Conservation (phyloP, 1,140 invertebrate genomes). For the Bombus huntii region DNA sequence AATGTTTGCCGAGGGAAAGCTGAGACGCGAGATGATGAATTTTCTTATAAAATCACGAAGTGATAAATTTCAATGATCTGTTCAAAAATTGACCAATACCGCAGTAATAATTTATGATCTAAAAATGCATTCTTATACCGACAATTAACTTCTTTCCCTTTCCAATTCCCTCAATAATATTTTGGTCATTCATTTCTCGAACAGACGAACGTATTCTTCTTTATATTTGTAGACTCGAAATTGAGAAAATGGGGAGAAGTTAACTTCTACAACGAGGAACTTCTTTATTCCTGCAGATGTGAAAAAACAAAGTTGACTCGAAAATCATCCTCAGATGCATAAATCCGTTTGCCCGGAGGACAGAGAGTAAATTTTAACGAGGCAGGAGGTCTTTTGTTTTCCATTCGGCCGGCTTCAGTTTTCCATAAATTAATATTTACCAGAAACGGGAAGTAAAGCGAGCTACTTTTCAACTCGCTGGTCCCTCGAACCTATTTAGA, state of each 20-base stretch:
- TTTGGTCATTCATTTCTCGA: not conserved
- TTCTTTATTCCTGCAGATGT: not conserved
- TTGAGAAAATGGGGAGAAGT: not conserved
- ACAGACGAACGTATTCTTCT: not conserved
- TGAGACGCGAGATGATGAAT: not conserved
- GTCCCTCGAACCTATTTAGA: constrained; percentile 24
- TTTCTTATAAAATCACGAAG: not conserved
- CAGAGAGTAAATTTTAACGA: constrained; percentile 26
- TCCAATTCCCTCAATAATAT: not conserved
- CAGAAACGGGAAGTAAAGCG: constrained; percentile 20
- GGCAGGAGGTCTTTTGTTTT: not conserved
- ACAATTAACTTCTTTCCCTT: not conserved
- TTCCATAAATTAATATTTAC: constrained; percentile 39
- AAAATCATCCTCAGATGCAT: constrained; percentile 15
- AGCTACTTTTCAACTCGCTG: constrained; percentile 20
- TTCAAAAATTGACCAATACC: too few species aligned
- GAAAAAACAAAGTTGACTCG: not conserved
- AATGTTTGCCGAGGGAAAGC: not conserved
- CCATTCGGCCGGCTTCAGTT: not conserved
- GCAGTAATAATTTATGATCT: too few species aligned
- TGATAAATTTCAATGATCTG: too few species aligned
- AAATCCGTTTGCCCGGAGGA: not conserved
- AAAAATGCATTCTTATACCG: too few species aligned
- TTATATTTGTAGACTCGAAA: not conserved
- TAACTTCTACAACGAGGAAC: too few species aligned